These are phyloP conservation scores for Thymelicus lineola DNA, from an alignment of 2,888 invertebrate genomes.

Conservation along the genomic window DNA sequence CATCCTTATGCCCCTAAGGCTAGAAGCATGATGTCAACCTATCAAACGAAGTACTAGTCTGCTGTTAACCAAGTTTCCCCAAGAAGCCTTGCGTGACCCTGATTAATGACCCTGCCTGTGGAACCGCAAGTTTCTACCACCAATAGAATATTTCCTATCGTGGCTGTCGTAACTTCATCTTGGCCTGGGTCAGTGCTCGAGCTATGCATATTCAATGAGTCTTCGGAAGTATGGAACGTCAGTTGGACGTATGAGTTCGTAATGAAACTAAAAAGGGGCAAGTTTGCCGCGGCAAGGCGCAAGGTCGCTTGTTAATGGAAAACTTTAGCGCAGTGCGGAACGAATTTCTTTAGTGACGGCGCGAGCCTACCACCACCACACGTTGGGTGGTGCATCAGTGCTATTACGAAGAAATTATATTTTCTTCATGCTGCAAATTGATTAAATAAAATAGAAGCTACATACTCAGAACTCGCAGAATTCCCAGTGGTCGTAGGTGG, in stretches of 20 bases:
- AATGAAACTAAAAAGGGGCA: not conserved
- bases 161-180: no score
- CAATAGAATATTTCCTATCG: no score
- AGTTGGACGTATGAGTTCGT: not conserved
- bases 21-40: no score
- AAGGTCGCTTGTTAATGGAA: conserved; percentile 6
- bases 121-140: no score
- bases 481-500: not conserved
- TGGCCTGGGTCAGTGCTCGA: no score
- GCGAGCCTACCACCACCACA: not conserved
- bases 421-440: not conserved
- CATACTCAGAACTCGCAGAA: not conserved
- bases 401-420: not conserved
- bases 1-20: no score
- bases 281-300: not conserved
- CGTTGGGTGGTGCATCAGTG: conserved; percentile 2
- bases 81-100: no score
- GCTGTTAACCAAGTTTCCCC: no score
- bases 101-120: no score
- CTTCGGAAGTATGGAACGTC: no score
- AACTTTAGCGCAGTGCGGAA: conserved; percentile 11
- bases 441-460: not conserved
- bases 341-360: not conserved
- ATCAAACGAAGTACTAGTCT: no score
- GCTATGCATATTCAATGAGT: no score